Conservation (phyloP, 2,888 invertebrate species). For the Phengaris alcon region DNA sequence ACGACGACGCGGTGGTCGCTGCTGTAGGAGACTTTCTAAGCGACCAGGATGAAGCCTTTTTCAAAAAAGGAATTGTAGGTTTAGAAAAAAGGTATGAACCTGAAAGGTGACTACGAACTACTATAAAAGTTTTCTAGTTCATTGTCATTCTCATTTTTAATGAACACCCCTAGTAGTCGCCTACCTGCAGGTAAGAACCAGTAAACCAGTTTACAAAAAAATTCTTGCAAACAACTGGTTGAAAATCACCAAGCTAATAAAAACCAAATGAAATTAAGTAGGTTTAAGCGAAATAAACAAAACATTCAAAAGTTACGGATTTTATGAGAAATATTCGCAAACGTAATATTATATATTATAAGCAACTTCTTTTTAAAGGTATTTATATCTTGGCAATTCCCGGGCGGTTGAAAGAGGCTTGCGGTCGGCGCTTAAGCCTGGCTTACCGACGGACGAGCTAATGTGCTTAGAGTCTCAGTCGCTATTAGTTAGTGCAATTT, state of each 20-base stretch:
- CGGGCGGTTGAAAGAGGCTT: slow-evolving; percentile 29
- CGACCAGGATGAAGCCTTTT: no score
- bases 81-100: no score
- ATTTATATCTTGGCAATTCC: slow-evolving; percentile 13
- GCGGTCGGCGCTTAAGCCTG: slow-evolving; percentile 23
- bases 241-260: neutral
- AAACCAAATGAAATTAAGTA: neutral
- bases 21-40: no score
- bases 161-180: no score
- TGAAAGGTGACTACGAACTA: no score
- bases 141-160: no score
- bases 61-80: no score
- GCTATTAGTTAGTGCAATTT: neutral
- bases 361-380: neutral
- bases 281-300: neutral
- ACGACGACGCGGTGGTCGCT: no score
- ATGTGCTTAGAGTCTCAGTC: neutral
- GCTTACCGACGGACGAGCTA: slow-evolving; percentile 24
- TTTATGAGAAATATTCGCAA: neutral
- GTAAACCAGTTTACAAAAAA: no score
- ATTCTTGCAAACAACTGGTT: no score
- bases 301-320: neutral
- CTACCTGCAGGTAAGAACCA: no score
- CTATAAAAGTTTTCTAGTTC: no score
- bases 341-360: neutral